A percentile compares a stretch with the other conserved stretches of the same genome.
These are phyloP conservation scores for Camelus bactrianus DNA, from an alignment of 2,113 vertebrate species.

Conservation along the genomic window DNA sequence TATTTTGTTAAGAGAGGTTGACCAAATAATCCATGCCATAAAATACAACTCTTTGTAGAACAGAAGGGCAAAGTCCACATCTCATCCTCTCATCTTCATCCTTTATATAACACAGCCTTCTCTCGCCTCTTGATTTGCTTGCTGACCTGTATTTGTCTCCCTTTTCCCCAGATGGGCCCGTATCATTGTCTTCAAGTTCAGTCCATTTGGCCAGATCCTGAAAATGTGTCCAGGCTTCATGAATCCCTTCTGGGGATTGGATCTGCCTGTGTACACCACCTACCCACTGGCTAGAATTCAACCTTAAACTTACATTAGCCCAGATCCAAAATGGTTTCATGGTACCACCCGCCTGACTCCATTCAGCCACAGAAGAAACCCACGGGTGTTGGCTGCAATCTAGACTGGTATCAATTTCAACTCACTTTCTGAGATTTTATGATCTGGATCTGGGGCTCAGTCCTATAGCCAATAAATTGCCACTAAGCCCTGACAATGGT, in stretches of 20 bases:
- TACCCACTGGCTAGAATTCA: slow-evolving; percentile 19
- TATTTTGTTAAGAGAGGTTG: neutral
- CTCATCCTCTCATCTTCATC: neutral
- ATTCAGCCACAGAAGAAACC: neutral
- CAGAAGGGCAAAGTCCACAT: neutral
- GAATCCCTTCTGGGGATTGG: neutral
- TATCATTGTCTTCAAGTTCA: neutral
- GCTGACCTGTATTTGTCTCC: neutral
- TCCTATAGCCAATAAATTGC: neutral
- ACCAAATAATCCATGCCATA: neutral
- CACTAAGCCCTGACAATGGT: neutral
- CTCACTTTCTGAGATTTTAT: slow-evolving; percentile 12
- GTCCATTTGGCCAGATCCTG: neutral
- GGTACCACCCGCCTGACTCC: neutral
- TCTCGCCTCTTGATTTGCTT: neutral
- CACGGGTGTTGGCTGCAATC: neutral
- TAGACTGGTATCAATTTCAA: slow-evolving; percentile 61
- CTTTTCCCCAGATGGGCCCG: neutral
- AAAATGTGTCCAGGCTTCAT: neutral
- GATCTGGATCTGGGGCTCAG: slow-evolving; percentile 35
- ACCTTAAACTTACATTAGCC: slow-evolving; percentile 7
- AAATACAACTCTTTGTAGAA: neutral
- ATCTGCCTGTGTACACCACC: neutral
- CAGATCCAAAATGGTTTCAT: neutral
- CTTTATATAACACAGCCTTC: neutral